A percentile compares a stretch with the other conserved stretches of the same genome.
Conservation (phyloP, 1,140 invertebrate species). For the Cotesia chilonis region DNA sequence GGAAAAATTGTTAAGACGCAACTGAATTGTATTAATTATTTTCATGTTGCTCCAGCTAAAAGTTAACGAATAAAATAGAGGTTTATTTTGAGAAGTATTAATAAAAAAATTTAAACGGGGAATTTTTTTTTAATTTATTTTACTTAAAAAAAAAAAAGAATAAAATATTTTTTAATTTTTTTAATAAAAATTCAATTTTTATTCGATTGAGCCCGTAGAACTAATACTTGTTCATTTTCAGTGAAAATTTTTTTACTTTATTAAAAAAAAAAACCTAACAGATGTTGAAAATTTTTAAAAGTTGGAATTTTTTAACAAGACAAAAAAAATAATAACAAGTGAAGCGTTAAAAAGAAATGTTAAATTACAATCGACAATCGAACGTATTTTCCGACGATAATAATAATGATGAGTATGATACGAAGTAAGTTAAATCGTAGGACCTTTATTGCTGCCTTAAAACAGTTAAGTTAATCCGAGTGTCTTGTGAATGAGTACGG, state of each 20-base stretch:
- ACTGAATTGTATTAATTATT: too few species aligned
- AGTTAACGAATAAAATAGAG: too few species aligned
- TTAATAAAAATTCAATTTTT: not conserved
- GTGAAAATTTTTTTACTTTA: not conserved
- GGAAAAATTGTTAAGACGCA: too few species aligned
- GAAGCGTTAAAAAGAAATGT: constrained; percentile 7
- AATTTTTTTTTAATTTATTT: too few species aligned
- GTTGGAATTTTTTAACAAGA: too few species aligned
- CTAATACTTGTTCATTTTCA: not conserved
- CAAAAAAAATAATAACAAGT: not conserved
- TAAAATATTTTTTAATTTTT: too few species aligned
- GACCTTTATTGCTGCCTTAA: constrained; percentile 63
- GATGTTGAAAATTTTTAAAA: too few species aligned
- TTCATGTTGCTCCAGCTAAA: too few species aligned
- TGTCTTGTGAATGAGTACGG: constrained; percentile 35
- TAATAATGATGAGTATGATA: constrained; percentile 38
- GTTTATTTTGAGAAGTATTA: too few species aligned
- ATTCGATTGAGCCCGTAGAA: not conserved
- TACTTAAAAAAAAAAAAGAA: too few species aligned
- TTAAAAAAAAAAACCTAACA: too few species aligned
- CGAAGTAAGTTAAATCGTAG: constrained; percentile 63
- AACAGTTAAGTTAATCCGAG: constrained; percentile 64
- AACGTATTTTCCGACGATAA: not conserved
- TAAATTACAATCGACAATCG: not conserved
- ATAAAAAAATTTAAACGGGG: too few species aligned